Conservation (phyloP, 2,888 invertebrate species). For the Platerodrilus igneus region DNA sequence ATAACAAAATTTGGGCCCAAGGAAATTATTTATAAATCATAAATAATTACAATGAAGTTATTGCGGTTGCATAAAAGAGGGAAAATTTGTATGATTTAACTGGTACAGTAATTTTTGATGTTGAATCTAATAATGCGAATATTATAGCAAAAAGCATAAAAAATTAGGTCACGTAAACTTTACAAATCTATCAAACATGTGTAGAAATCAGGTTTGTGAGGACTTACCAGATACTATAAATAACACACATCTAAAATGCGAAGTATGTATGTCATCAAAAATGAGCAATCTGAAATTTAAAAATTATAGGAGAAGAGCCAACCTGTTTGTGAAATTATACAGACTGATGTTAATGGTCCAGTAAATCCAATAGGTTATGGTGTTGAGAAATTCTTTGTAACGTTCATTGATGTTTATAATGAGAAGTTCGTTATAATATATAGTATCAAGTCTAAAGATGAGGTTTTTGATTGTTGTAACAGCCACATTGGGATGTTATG, state of each 20-base stretch:
- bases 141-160: constrained; percentile 21
- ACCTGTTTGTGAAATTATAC: constrained; percentile 24
- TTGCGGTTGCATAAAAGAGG: constrained; percentile 11
- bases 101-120: constrained; percentile 13
- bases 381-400: neutral
- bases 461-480: too few relatives aligned
- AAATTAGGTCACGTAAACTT: constrained; percentile 27
- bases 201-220: constrained; percentile 18
- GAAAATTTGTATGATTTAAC: constrained; percentile 16
- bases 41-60: constrained; percentile 9
- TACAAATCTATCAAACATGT: constrained; percentile 21
- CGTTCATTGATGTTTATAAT: constrained; percentile 27
- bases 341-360: constrained; percentile 27
- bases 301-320: constrained; percentile 23
- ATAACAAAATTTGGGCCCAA: constrained; percentile 24
- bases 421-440: too few relatives aligned
- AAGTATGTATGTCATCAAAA: constrained; percentile 26
- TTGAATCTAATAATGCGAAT: constrained; percentile 7
- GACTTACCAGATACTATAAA: constrained; percentile 22
- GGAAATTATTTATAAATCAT: constrained; percentile 20
- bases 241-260: constrained; percentile 24
- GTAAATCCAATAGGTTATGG: constrained; percentile 2
- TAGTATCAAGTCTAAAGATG: too few relatives aligned
- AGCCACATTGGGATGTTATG: too few relatives aligned
- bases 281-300: constrained; percentile 27